Evolutionary conservation across 2,113 vertebrate species (phyloP).

Genomic region (Epinephelus fuscoguttatus): DNA sequence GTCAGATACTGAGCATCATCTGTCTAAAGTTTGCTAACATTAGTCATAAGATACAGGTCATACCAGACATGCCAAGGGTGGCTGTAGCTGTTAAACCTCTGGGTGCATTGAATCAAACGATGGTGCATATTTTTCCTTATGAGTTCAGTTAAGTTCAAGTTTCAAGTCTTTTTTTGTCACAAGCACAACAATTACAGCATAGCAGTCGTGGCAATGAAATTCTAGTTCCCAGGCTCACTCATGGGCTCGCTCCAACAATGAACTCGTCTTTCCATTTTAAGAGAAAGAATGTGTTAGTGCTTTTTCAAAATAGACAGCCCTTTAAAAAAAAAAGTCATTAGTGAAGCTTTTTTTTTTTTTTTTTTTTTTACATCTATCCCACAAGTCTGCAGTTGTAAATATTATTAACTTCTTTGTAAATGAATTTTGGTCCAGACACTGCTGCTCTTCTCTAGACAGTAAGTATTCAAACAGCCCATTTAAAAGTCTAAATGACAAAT

Average conservation of each 20-base stretch:
- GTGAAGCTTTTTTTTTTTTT: too few species aligned
- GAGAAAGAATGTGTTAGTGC: background rate
- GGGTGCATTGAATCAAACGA: background rate
- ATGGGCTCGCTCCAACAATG: too few species aligned
- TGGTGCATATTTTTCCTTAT: background rate
- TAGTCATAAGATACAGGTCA: too few species aligned
- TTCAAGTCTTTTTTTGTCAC: too few species aligned
- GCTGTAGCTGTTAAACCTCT: background rate
- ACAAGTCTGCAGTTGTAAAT: background rate
- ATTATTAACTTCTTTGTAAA: background rate
- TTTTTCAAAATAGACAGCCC: background rate
- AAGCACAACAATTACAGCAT: too few species aligned
- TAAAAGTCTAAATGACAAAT: background rate
- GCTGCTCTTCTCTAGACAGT: background rate
- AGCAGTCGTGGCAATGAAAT: too few species aligned
- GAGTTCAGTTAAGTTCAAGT: too few species aligned
- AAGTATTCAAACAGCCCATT: background rate
- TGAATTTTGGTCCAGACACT: background rate
- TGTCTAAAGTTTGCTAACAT: too few species aligned
- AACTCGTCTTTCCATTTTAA: background rate
- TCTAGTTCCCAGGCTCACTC: too few species aligned
- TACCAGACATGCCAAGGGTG: too few species aligned
- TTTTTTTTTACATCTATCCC: background rate
- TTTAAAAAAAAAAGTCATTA: background rate
- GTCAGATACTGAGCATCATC: too few species aligned